Percentiles rank a stretch among this genome's conserved stretches.
Evolutionary conservation across 2,888 invertebrate species (phyloP).

Genomic region (Drosophila aldrichi): DNA sequence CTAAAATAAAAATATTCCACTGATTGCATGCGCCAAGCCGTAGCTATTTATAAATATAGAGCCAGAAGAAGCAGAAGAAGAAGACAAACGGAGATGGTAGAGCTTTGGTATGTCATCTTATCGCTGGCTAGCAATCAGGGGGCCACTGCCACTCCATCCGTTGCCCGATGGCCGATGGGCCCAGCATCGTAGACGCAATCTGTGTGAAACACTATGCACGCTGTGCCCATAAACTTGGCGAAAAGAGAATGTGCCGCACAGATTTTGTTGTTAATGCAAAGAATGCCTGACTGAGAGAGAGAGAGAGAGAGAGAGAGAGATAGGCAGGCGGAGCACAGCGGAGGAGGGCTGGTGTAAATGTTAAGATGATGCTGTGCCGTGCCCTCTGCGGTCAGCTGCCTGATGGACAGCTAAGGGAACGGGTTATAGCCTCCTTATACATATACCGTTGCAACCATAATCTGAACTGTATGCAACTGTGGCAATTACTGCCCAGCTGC

Average conservation of each 20-base stretch:
- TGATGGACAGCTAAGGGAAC: slow-evolving; percentile 74
- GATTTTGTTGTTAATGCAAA: slow-evolving; percentile 69
- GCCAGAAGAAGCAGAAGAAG: slow-evolving; percentile 40
- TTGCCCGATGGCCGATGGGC: slow-evolving; percentile 13
- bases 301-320: slow-evolving; percentile 26
- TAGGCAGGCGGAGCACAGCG: too few species aligned
- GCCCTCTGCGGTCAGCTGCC: slow-evolving; percentile 79
- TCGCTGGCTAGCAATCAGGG: slow-evolving; percentile 69
- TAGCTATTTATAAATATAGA: slow-evolving; percentile 69
- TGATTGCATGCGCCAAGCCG: slow-evolving; percentile 74
- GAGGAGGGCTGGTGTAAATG: slow-evolving; percentile 15
- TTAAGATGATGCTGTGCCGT: slow-evolving; percentile 60
- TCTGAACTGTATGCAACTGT: slow-evolving; percentile 46
- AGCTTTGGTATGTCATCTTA: slow-evolving; percentile 75
- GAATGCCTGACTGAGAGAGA: slow-evolving; percentile 34
- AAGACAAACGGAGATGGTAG: slow-evolving; percentile 46
- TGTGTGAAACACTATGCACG: slow-evolving; percentile 75
- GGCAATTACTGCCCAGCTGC: slow-evolving; percentile 71
- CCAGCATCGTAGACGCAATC: slow-evolving; percentile 66
- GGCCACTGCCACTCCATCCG: slow-evolving; percentile 11
- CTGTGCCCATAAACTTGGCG: slow-evolving; percentile 65
- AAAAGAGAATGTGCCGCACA: slow-evolving; percentile 76
- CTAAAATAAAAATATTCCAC: slow-evolving; percentile 59
- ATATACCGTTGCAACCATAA: slow-evolving; percentile 59
- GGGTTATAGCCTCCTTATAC: slow-evolving; percentile 50